Evolutionary conservation across 2,888 invertebrate genomes (phyloP), one percentile per base, ranked within the genome.

Genomic region (Chrysolina americana): DNA sequence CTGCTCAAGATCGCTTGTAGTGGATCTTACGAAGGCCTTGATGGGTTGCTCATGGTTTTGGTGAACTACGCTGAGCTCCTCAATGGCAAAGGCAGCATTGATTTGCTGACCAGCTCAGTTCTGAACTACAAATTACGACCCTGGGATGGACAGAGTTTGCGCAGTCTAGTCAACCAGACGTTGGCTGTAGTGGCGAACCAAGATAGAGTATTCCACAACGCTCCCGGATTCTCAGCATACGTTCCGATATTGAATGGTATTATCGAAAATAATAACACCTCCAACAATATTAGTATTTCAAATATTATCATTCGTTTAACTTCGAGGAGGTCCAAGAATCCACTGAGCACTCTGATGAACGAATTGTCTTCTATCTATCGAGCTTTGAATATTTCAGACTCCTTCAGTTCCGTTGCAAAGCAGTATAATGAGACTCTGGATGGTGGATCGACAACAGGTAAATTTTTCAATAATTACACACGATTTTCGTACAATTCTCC

Each of bases 11-110:
- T 68, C n/a, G 63, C 68, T 6, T 75, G 78, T 50, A 44, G 59
- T 3, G 76, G 76, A 4, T 78, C 78, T 1, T 41, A 78, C 15
- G 62, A 78, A 10, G 74, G 74, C 13, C 19, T 78, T 3, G 78
- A 78, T 66, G 78, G 78, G 0, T 44, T 76, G 17, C 36, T 74
- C 9, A 76, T 70, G 2, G 36, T 74, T 2, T 48, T 72, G 13
- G 68, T 68, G 1, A 68, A 72, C 44, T 36, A 73, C 13, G 17
- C 65, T 4, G 69, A 68, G 28, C 47, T 59, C 11, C 19, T 53
- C 0, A 65, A 21, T 8, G 68, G 72, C 0, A 41, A 65, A n/a
- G 75, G 70, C 11, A 62, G 72, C 6, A 8, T 66, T 15, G 41
- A n/a, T 8, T 69, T 23, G 5, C 62, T 78, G 0, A 74, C 74